Conservation (phyloP, 1,140 invertebrate genomes). For the Eriocheir sinensis region DNA sequence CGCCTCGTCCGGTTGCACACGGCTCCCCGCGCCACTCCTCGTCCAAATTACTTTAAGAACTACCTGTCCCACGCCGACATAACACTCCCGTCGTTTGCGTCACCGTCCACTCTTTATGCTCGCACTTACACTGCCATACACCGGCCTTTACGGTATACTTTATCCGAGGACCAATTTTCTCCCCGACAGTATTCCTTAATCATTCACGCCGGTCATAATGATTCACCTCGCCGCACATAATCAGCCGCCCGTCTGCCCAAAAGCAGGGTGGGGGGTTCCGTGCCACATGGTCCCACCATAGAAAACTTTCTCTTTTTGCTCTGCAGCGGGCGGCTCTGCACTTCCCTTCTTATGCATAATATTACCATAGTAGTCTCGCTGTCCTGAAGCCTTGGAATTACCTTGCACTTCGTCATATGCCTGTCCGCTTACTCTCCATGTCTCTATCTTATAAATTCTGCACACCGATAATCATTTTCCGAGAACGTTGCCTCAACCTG, state of each 20-base stretch:
- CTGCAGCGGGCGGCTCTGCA: background rate
- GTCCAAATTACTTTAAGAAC: slow-evolving; percentile 25
- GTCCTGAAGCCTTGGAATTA: background rate
- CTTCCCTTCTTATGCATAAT: background rate
- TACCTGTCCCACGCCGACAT: background rate
- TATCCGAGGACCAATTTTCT: slow-evolving; percentile 5
- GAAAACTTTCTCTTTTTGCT: background rate
- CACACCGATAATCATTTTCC: background rate
- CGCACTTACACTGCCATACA: slow-evolving; percentile 22
- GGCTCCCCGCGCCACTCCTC: slow-evolving; percentile 6
- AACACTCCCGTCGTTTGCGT: slow-evolving; percentile 13
- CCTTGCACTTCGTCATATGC: background rate
- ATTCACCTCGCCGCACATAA: slow-evolving; percentile 1
- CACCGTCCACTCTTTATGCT: slow-evolving; percentile 3
- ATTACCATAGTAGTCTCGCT: background rate
- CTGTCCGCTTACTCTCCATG: background rate
- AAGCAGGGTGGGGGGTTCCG: background rate
- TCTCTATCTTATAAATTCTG: background rate
- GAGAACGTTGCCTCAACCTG: background rate
- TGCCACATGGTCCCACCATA: background rate
- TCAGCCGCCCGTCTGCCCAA: background rate
- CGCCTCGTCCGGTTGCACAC: background rate
- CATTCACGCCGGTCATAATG: background rate
- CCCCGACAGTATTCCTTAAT: slow-evolving; percentile 23
- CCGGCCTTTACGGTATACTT: slow-evolving; percentile 3